A percentile compares a stretch with the other conserved stretches of the same genome.
Evolutionary conservation across 2,797 vertebrate species (phyloP).

Genomic region (Helostoma temminkii): DNA sequence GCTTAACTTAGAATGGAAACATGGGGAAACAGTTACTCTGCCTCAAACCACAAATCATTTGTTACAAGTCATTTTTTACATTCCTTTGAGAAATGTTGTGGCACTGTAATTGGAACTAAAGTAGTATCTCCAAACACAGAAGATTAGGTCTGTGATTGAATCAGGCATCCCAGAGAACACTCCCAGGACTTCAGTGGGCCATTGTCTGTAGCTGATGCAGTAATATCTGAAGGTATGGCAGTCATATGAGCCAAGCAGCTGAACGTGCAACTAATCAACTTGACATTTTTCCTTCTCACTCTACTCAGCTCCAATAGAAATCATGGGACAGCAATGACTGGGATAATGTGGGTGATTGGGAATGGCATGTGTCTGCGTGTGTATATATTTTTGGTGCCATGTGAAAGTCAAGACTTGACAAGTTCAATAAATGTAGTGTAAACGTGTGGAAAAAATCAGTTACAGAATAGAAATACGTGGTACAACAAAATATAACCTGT

Average conservation of each 20-base stretch:
- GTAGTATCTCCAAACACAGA: neutral
- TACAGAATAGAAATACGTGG: too few species aligned
- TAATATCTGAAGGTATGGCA: slow-evolving; percentile 75
- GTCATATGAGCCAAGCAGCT: slow-evolving; percentile 76
- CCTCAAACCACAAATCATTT: too few species aligned
- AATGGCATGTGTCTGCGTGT: slow-evolving; percentile 45
- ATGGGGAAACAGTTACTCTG: too few species aligned
- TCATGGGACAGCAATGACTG: slow-evolving; percentile 74
- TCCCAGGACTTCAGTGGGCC: slow-evolving; percentile 29
- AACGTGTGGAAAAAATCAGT: neutral
- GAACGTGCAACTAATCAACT: slow-evolving; percentile 80
- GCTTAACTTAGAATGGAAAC: too few species aligned
- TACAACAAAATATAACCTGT: neutral
- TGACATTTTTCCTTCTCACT: slow-evolving; percentile 39
- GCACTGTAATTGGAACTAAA: neutral
- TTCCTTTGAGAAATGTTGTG: too few species aligned
- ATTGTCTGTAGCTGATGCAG: slow-evolving; percentile 44
- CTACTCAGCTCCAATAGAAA: slow-evolving; percentile 60
- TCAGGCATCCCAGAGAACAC: slow-evolving; percentile 36
- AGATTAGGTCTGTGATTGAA: slow-evolving; percentile 43
- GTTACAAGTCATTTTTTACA: too few species aligned
- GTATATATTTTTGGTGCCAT: slow-evolving; percentile 18
- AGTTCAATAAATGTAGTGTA: slow-evolving; percentile 16
- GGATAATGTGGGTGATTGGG: slow-evolving; percentile 60
- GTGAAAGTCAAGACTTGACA: slow-evolving; percentile 15